Evolutionary conservation across 2,888 invertebrate species (phyloP), one percentile per base, ranked within the genome.

Genomic region (Selenia dentaria): DNA sequence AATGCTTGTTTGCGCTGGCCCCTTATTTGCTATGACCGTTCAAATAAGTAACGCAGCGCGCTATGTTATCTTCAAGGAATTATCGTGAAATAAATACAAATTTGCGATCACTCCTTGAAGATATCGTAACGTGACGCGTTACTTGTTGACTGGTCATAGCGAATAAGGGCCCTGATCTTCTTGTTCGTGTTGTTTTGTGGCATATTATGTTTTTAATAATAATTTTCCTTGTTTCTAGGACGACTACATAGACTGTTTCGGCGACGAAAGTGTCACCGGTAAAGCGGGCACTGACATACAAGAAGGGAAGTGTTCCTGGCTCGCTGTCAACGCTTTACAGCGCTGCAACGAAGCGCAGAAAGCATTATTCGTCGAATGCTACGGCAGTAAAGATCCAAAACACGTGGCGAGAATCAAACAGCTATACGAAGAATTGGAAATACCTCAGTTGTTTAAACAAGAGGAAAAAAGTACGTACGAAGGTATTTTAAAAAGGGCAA

Each of bases 281-380:
- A 77, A 78, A 54, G 59, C 51, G 0, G 75, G 79, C 1, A 77
- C 73, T 1, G 79, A 81, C 45, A 83, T 83, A 2, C 77, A 78
- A 47, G 96, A 97, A 68, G 97, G 97, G 25, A 98, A 98, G 81
- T 98, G 98, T 75, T 93, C 96, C 0, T 99, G 98, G 99, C 83
- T 97, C 28, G 93, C 96, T 0, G 95, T 97, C 2, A 63, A 57
- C 26, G 70, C 71, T 12, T 37, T 22, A 93, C 94, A 33, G 96
- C 97, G 26, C 86, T 97, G 62, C 93, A 96, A 78, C 88, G 93
- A 92, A 0, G 81, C 91, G 5, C 96, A 97, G 70, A 91, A 92
- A 52, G 83, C 92, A 57, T 85, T 94, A 9, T 92, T 96, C 80
- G 82, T 92, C 58, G 92, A 94, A 49, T 93, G 94, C 78, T 97